These are phyloP conservation scores for fruit fly (Drosophila melanogaster) DNA, from an alignment of 1,140 invertebrate species.

Conservation along the genomic window DNA sequence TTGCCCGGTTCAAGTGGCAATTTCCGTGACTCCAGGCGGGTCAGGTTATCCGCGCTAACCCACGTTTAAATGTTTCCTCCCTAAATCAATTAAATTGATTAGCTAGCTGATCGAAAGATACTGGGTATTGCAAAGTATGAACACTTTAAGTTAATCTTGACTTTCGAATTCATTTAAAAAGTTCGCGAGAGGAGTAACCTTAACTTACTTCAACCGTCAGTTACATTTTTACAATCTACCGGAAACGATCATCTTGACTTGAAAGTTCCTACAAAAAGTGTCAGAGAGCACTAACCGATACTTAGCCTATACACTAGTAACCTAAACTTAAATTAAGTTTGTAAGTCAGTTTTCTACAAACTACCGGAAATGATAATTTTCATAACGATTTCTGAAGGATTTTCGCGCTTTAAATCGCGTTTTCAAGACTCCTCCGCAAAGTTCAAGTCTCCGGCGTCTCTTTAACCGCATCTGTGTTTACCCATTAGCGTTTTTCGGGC, in stretches of 20 bases:
- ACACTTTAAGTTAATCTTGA: too few species aligned
- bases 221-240: too few species aligned
- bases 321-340: too few species aligned
- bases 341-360: too few species aligned
- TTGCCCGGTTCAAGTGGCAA: conserved; percentile 47
- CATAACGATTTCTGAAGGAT: not conserved
- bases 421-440: conserved; percentile 40
- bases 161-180: too few species aligned
- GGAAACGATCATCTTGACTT: too few species aligned
- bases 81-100: conserved; percentile 8
- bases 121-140: not conserved
- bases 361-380: too few species aligned
- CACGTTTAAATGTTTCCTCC: not conserved
- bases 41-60: conserved; percentile 20
- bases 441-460: conserved; percentile 42
- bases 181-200: not conserved
- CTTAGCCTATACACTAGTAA: too few species aligned
- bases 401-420: conserved; percentile 29
- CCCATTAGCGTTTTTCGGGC: conserved; percentile 76
- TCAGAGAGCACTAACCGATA: too few species aligned
- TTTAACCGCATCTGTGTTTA: conserved; percentile 70
- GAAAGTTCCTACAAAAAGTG: too few species aligned
- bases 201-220: not conserved
- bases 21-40: conserved; percentile 49
- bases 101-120: conserved; percentile 1